Evolutionary conservation across 2,888 invertebrate genomes (phyloP), one percentile per base, ranked within the genome.

Genomic region (Eilema caniola): DNA sequence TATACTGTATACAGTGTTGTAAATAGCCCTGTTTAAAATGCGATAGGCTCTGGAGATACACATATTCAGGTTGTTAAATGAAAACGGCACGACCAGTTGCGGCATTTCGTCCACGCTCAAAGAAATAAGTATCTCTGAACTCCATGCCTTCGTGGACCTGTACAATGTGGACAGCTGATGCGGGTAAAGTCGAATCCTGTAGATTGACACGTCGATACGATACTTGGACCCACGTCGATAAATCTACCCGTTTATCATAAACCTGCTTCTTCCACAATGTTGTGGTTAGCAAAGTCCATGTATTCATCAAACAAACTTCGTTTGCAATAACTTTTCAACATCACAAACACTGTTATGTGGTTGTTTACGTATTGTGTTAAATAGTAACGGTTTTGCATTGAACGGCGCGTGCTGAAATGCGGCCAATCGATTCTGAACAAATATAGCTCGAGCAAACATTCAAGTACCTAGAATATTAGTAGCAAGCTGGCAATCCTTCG

Each of bases 331-430:
- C 80, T 79, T 84, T 83, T 81, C 82, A 78, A 83, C 77, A 80
- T 75, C 81, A 75, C 84, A 80, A 86, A 87, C 85, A 81, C 77
- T 83, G 87, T 83, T 83, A 85, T 81, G 82, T 81, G 80, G 83
- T 86, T 92, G 90, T 91, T 91, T 89, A 89, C 88, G 82, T 83
- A 84, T 87, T 84, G 83, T 86, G 89, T 89, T 88, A 90, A 90
- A 90, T 89, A 90, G 90, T 88, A 92, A 89, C 90, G 85, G 89
- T 86, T 88, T 85, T 81, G 87, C 81, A 89, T 89, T 87, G 88
- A 87, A 82, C 86, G 83, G 92, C 89, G 89, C 94, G 93, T 94
- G 94, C 89, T 89, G 86, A 90, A 94, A 94, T 93, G 94, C 93
- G 93, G 91, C 89, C 91, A 91, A 91, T 92, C 90, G 91, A 89